These are phyloP conservation scores for Gadus macrocephalus DNA, from an alignment of 2,113 vertebrate genomes.

Conservation along the genomic window DNA sequence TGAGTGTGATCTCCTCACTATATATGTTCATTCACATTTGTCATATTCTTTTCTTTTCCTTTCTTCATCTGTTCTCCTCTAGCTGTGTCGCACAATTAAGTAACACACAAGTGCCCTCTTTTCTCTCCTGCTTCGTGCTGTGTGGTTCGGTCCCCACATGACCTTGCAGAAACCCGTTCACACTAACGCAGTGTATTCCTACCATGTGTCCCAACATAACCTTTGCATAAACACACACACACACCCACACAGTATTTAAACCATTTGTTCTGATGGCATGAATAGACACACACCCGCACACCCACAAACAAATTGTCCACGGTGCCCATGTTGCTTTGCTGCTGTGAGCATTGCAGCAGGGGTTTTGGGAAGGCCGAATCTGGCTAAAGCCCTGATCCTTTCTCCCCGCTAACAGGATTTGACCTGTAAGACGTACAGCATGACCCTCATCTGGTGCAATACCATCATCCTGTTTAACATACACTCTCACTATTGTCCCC, in stretches of 20 bases:
- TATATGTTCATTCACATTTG: no score
- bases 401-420: constrained; percentile 71
- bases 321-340: constrained; percentile 29
- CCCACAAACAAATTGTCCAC: background rate
- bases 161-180: background rate
- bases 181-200: background rate
- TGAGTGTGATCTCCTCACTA: no score
- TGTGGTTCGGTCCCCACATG: background rate
- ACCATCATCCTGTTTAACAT: constrained; percentile 61
- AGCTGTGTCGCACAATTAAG: no score
- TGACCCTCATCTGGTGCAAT: constrained; percentile 61
- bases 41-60: no score
- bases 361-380: constrained; percentile 1
- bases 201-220: background rate
- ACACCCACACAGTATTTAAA: background rate
- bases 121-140: no score
- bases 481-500: constrained; percentile 58
- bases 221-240: background rate
- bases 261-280: no score
- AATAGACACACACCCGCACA: background rate
- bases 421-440: constrained; percentile 66
- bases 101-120: no score
- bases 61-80: no score
- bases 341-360: constrained; percentile 45
- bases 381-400: constrained; percentile 61